Evolutionary conservation across 2,797 vertebrate genomes (phyloP).

Genomic region (Semotilus atromaculatus): DNA sequence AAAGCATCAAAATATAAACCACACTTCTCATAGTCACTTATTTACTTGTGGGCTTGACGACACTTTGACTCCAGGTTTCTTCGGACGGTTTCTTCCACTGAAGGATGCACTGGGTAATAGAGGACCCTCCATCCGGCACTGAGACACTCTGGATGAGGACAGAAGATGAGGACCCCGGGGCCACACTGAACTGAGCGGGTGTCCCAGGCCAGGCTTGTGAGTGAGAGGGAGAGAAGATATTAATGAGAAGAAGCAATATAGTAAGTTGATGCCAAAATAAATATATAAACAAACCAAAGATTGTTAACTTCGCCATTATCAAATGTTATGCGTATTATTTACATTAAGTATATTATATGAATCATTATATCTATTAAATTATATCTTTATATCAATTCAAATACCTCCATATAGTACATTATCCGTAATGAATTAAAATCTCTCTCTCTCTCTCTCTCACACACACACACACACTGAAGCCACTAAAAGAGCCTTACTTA

Average conservation of each 20-base stretch:
- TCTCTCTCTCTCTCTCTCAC: background rate
- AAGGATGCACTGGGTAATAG: constrained; percentile 70
- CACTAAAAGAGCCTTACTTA: constrained; percentile 69
- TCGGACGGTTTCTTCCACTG: constrained; percentile 70
- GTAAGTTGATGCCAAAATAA: background rate
- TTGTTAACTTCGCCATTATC: background rate
- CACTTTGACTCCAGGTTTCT: constrained; percentile 66
- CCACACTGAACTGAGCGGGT: constrained; percentile 61
- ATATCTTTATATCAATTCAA: background rate
- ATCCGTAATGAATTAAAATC: too few species aligned
- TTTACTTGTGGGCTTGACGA: constrained; percentile 67
- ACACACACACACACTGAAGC: too few species aligned
- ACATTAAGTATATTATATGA: too few species aligned
- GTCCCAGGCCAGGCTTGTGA: constrained; percentile 73
- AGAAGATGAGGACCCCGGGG: constrained; percentile 65
- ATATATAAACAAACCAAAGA: background rate
- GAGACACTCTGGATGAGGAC: constrained; percentile 62
- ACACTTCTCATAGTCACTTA: background rate
- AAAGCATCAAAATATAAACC: background rate
- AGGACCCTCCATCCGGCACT: constrained; percentile 70
- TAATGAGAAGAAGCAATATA: background rate
- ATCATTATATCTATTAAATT: too few species aligned
- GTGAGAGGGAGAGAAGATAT: background rate
- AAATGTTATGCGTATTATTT: background rate
- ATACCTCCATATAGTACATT: background rate